Conservation (phyloP, 2,797 vertebrate genomes). For the Tarsius wallacei region DNA sequence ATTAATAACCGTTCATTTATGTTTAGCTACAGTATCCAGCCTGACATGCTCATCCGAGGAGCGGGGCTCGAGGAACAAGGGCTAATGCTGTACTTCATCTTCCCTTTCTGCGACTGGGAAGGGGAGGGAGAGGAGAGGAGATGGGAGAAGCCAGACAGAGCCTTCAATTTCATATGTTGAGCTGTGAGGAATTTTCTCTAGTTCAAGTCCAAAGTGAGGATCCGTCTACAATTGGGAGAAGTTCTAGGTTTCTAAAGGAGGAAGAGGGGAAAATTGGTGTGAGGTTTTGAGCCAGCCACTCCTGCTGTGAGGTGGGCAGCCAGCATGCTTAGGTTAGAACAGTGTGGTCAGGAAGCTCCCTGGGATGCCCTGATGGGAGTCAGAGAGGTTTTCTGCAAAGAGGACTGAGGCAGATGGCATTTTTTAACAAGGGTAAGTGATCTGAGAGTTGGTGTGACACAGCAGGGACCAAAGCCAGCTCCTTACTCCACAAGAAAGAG, state of each 20-base stretch:
- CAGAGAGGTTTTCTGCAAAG: constrained; percentile 48
- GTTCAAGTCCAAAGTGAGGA: constrained; percentile 53
- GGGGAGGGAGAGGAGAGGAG: constrained; percentile 50
- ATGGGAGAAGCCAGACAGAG: constrained; percentile 25
- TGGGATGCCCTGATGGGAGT: constrained; percentile 49
- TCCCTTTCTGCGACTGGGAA: constrained; percentile 59
- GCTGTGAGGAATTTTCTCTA: constrained; percentile 62
- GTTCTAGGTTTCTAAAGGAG: constrained; percentile 54
- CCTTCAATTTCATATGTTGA: not conserved
- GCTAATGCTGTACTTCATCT: constrained; percentile 74
- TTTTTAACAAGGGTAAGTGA: constrained; percentile 78
- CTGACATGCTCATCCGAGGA: constrained; percentile 86
- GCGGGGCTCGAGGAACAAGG: constrained; percentile 80
- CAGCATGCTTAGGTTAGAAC: constrained; percentile 11
- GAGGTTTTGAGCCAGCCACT: constrained; percentile 68
- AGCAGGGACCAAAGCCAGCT: constrained; percentile 38
- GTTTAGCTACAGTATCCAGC: constrained; percentile 90
- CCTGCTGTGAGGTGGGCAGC: constrained; percentile 73
- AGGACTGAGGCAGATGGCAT: constrained; percentile 70
- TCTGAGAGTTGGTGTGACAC: constrained; percentile 65
- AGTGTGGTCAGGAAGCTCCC: constrained; percentile 71
- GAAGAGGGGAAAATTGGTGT: constrained; percentile 61
- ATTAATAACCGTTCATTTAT: constrained; percentile 93
- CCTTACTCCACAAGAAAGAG: constrained; percentile 62
- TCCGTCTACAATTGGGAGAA: constrained; percentile 60